A percentile compares a stretch with the other conserved stretches of the same genome.
Conservation (phyloP, 1,140 invertebrate genomes). For the Sitodiplosis mosellana region DNA sequence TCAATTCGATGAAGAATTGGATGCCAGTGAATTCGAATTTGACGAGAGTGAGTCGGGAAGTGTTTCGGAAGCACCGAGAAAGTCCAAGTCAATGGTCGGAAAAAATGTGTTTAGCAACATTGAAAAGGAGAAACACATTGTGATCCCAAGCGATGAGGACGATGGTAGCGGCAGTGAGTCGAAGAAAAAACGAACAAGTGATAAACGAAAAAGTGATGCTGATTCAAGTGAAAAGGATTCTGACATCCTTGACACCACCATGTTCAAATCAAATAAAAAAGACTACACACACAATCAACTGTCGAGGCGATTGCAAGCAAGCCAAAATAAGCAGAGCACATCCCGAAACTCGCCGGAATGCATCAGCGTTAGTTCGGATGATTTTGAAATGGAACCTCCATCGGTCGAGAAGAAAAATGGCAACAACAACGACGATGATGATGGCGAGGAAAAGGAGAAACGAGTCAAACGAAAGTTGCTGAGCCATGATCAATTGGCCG, state of each 20-base stretch:
- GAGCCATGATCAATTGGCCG: conserved; percentile 17
- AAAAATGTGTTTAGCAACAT: too few species aligned
- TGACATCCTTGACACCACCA: conserved; percentile 4
- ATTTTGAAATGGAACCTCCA: conserved; percentile 7
- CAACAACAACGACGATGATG: conserved; percentile 8
- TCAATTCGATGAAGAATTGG: too few species aligned
- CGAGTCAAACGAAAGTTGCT: conserved; percentile 18
- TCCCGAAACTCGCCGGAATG: conserved; percentile 6
- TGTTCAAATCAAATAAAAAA: conserved; percentile 9
- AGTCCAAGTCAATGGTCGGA: too few species aligned
- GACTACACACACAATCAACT: not conserved
- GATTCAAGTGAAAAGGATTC: not conserved
- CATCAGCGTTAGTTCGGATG: conserved; percentile 20
- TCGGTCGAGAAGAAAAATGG: conserved; percentile 9
- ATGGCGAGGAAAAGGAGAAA: conserved; percentile 4
- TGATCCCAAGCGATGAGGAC: not conserved
- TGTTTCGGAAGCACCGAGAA: too few species aligned
- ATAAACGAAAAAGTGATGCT: not conserved
- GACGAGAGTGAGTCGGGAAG: too few species aligned
- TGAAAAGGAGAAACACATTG: not conserved
- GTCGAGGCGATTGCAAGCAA: not conserved
- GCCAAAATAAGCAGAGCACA: conserved; percentile 3
- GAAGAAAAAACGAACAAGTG: not conserved
- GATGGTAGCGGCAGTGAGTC: not conserved
- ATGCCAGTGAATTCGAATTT: too few species aligned